Conservation (phyloP, 2,113 vertebrate species). For the Saguinus midas region DNA sequence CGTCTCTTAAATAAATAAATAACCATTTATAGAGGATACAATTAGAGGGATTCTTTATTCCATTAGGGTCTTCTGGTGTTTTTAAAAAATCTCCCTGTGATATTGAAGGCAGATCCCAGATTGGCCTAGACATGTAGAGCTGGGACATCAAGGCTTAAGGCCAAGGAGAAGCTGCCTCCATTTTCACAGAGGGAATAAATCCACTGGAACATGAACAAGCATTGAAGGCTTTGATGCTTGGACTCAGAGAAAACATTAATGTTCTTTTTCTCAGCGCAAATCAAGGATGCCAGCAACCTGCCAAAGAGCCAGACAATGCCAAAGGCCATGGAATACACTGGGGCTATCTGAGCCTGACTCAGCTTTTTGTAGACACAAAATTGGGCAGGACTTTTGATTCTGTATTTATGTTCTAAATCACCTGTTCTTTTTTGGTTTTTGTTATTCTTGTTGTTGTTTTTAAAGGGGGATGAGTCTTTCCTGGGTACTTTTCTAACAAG, state of each 20-base stretch:
- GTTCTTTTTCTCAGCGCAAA: conserved; percentile 15
- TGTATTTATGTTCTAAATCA: conserved; percentile 15
- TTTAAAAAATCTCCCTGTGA: neutral
- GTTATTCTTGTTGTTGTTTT: neutral
- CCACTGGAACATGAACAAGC: neutral
- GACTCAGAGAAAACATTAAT: neutral
- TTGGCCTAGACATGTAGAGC: neutral
- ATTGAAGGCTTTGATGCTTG: neutral
- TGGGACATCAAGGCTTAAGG: neutral
- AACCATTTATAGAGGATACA: neutral
- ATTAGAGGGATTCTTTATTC: conserved; percentile 14
- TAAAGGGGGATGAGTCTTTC: conserved; percentile 86
- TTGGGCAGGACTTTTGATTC: neutral
- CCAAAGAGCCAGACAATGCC: neutral
- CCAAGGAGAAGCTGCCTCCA: neutral
- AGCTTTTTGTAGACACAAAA: conserved; percentile 14
- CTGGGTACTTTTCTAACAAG: conserved; percentile 88
- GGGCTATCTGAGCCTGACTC: conserved; percentile 3
- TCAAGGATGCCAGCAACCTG: neutral
- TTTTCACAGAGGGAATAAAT: neutral
- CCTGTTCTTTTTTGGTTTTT: neutral
- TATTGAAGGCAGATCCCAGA: conserved; percentile 8
- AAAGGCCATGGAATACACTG: neutral
- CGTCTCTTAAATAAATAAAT: too few relatives aligned
- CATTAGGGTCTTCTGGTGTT: neutral